Evolutionary conservation across 2,797 vertebrate species (phyloP), one percentile per base, ranked within the genome.

Genomic region (Novumbra hubbsi): DNA sequence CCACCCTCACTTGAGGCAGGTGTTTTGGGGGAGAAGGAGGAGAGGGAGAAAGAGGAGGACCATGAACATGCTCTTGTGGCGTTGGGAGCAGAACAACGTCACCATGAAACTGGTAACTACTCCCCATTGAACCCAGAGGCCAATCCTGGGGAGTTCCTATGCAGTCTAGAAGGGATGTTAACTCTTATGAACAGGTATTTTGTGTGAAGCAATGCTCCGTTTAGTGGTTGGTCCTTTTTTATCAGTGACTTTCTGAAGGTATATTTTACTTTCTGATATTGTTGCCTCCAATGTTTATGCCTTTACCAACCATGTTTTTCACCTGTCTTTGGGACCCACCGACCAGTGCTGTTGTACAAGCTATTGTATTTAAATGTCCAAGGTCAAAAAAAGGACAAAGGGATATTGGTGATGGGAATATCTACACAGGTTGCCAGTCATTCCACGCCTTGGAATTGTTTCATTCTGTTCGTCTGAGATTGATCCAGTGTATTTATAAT

Each of bases 31-130:
- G 60, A 19, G 75, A 68, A 73, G 68, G 68, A 74, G 71, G 68
- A 73, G 34, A 71, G 71, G 70, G 78, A 85, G 87, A 65, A 78
- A 70, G 32, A 72, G 79, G 76, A 72, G 14, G 87, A 93, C 88
- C 79, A 98, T 96, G 96, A 98, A 92, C 90, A 79, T 90, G 91
- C 94, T 95, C 94, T 91, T 96, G 84, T 96, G 95, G 92, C 93
- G 93, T 80, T 96, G 96, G 96, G 96, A 98, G 17, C 94, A 95
- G 80, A 96, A 95, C 91, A 96, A 93, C 88, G 83, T 85, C 89
- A 92, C 93, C 88, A 97, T 97, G 96, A 98, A 99, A 87, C 95
- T 98, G 97, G 97, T 98, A 92, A 73, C 73, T 28, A 77, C 76
- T 75, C 79, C 68, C 16, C n/a, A 74, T 74, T 79, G 71, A 21